A percentile compares a stretch with the other conserved stretches of the same genome.
Conservation (phyloP, 2,888 invertebrate species). For the Sialis lutaria region DNA sequence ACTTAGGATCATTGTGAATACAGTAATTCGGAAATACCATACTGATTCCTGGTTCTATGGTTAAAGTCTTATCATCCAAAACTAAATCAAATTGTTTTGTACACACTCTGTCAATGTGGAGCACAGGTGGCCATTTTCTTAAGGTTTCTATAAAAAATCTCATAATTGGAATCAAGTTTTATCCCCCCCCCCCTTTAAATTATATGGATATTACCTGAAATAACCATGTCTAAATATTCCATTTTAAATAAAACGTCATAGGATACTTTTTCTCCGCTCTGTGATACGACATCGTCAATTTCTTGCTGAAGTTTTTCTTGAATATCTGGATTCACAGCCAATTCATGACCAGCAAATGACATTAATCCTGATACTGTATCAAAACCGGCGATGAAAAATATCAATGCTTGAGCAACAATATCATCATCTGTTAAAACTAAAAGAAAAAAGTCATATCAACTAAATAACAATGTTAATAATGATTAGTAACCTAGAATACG, state of each 20-base stretch:
- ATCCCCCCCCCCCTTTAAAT: too few relatives aligned
- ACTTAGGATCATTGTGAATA: slow-evolving; percentile 24
- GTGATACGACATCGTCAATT: slow-evolving; percentile 28
- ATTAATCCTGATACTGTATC: slow-evolving; percentile 28
- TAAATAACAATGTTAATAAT: too few relatives aligned
- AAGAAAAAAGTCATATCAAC: too few relatives aligned
- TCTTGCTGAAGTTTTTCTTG: slow-evolving; percentile 35
- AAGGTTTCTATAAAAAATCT: slow-evolving; percentile 23
- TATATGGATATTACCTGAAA: slow-evolving; percentile 23
- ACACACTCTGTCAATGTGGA: slow-evolving; percentile 30
- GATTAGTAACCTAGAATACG: too few relatives aligned
- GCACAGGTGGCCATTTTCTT: slow-evolving; percentile 30
- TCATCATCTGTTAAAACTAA: slow-evolving; percentile 25
- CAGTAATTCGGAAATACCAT: slow-evolving; percentile 21
- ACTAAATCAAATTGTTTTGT: slow-evolving; percentile 28
- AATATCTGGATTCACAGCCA: slow-evolving; percentile 36
- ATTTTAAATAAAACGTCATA: slow-evolving; percentile 31
- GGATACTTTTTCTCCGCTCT: slow-evolving; percentile 24
- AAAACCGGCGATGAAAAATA: slow-evolving; percentile 34
- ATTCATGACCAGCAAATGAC: slow-evolving; percentile 34
- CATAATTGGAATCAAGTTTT: too few relatives aligned
- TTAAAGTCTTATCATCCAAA: slow-evolving; percentile 12
- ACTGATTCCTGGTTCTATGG: slow-evolving; percentile 16
- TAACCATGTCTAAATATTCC: slow-evolving; percentile 37
- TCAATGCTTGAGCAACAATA: slow-evolving; percentile 34